Base-by-base conservation (phyloP, 2,888 invertebrate genomes). In the Caenorhabditis sp. region DNA sequence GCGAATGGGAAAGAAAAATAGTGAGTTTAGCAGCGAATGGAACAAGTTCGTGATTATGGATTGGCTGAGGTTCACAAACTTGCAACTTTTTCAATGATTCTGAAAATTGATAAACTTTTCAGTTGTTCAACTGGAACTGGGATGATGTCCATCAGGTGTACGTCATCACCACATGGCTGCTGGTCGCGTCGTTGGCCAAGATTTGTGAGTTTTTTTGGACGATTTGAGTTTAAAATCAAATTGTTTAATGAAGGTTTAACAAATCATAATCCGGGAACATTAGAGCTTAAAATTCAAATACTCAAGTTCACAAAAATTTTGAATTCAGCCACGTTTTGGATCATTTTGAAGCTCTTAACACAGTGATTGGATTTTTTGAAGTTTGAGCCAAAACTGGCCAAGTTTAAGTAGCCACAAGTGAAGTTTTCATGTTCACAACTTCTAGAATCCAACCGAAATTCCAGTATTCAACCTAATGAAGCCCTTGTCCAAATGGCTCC, bases 401-500 rank as follows among this genome's bases (percentile, higher is more conserved):
- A 31, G n/a, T n/a, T n/a, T n/a, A n/a, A n/a, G n/a, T n/a, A n/a
- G n/a, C n/a, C n/a, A n/a, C n/a, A n/a, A n/a, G n/a, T n/a, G n/a
- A n/a, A n/a, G n/a, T n/a, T n/a, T n/a, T n/a, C n/a, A n/a, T n/a
- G n/a, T n/a, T 44, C 14, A 3, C 14, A 44, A 44, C 6, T 56
- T n/a, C n/a, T n/a, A n/a, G n/a, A n/a, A n/a, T n/a, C n/a, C 31
- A 31, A 6, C 31, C 31, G 5, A 31, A 31, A 41, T 58, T 80
- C 63, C 75, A 87, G 87, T 86, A 26, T 89, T 89, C 82, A 81
- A 88, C 35, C 26, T 85, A 1, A 61, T 84, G 41, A 86, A 85
- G 51, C 84, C 83, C 10, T 51, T 87, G 0, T 81, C 86, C 2
- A 88, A 89, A 31, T 84, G 84, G 93, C 97, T 98, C 93, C 99